Evolutionary conservation across 2,888 invertebrate genomes (phyloP).

Genomic region (Trichacis sp.): DNA sequence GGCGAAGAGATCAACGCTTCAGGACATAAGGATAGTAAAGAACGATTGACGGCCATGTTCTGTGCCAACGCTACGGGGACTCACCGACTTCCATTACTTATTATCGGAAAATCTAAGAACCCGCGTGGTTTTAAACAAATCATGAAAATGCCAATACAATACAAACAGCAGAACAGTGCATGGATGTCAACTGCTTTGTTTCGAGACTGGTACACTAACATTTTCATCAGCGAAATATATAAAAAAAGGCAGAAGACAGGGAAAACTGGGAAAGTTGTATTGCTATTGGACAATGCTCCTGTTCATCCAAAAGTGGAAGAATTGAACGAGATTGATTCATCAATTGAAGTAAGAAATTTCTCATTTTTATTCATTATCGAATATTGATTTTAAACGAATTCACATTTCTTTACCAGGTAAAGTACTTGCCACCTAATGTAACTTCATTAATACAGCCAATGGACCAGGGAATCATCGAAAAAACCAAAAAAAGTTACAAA

Average conservation of each 20-base stretch:
- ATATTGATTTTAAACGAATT: too few relatives aligned
- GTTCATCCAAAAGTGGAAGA: conserved; percentile 7
- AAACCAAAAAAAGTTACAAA: too few relatives aligned
- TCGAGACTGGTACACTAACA: conserved; percentile 30
- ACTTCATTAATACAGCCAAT: neutral
- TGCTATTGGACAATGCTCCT: conserved; percentile 15
- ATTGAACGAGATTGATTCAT: conserved; percentile 12
- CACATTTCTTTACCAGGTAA: too few relatives aligned
- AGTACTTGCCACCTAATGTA: conserved; percentile 3
- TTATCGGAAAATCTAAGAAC: conserved; percentile 14
- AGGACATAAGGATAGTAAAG: conserved; percentile 46
- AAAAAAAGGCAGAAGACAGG: neutral
- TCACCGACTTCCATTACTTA: conserved; percentile 50
- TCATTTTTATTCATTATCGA: too few relatives aligned
- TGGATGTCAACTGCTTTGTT: conserved; percentile 43
- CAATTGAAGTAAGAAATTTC: conserved; percentile 2
- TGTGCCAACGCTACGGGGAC: conserved; percentile 51
- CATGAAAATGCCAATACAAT: conserved; percentile 25
- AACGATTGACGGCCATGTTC: conserved; percentile 47
- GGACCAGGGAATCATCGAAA: neutral
- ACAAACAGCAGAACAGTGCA: conserved; percentile 37
- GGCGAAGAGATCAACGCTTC: conserved; percentile 35
- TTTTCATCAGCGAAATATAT: conserved; percentile 6
- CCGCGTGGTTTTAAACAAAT: conserved; percentile 47
- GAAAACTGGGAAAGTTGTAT: conserved; percentile 5